These are phyloP conservation scores for Campylomormyrus numenius DNA, from an alignment of 2,113 vertebrate genomes.

Conservation along the genomic window DNA sequence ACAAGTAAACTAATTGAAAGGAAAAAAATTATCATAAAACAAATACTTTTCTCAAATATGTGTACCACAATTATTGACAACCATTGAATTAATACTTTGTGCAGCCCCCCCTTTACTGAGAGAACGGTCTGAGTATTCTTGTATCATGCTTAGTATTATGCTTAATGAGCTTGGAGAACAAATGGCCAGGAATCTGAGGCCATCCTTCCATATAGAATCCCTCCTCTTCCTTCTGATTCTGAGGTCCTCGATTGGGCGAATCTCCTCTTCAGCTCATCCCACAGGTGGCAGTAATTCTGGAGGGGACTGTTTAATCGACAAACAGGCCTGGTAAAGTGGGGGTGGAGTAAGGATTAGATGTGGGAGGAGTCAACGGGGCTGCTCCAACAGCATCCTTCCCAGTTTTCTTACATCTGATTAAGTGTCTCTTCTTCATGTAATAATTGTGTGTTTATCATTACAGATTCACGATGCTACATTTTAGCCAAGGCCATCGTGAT, in stretches of 20 bases:
- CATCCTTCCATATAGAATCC: not conserved
- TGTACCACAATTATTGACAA: not conserved
- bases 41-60: not conserved
- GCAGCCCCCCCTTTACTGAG: not conserved
- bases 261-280: not conserved
- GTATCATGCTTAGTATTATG: not conserved
- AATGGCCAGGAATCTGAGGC: not conserved
- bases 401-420: not conserved
- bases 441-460: not conserved
- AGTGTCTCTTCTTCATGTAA: not conserved
- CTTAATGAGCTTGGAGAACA: not conserved
- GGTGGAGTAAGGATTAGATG: not conserved
- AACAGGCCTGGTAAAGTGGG: not conserved
- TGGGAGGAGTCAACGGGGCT: not conserved
- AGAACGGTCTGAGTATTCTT: not conserved
- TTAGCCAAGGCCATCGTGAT: not conserved
- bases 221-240: not conserved
- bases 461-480: not conserved
- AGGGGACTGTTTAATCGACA: not conserved
- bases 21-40: not conserved
- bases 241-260: not conserved
- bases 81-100: not conserved
- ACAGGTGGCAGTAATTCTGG: not conserved
- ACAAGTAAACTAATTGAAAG: not conserved
- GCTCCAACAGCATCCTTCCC: not conserved